These are phyloP conservation scores for Notodonta dromedarius DNA, from an alignment of 2,888 invertebrate species.

Conservation along the genomic window DNA sequence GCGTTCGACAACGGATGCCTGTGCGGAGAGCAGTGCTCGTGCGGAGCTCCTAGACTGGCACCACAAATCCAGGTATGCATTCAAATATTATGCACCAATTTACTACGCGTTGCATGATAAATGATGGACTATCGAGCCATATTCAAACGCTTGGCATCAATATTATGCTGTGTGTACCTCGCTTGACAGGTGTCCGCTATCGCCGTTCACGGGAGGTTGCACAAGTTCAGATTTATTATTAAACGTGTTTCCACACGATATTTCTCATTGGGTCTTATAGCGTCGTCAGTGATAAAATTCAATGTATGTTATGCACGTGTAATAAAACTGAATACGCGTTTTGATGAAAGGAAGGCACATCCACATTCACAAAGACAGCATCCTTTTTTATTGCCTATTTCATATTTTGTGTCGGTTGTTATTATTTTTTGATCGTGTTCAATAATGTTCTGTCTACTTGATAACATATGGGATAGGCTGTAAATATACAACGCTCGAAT, in stretches of 20 bases:
- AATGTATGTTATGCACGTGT: neutral
- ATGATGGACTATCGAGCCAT: neutral
- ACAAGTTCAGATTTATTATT: neutral
- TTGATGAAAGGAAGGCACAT: neutral
- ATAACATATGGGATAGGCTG: too few relatives aligned
- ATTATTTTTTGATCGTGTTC: neutral
- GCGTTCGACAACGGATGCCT: constrained; percentile 99
- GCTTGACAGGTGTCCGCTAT: constrained; percentile 1
- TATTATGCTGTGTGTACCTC: neutral
- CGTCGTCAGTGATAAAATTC: neutral
- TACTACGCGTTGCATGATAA: neutral
- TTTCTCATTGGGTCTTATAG: neutral
- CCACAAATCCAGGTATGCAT: constrained; percentile 75
- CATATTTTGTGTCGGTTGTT: neutral
- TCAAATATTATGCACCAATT: constrained; percentile 6
- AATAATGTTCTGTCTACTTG: neutral
- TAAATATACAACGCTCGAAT: neutral
- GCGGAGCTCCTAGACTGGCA: constrained; percentile 77
- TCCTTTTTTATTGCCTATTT: too few relatives aligned
- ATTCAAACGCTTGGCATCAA: constrained; percentile 8
- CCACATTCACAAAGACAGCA: too few relatives aligned
- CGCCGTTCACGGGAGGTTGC: neutral
- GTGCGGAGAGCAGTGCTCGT: constrained; percentile 91
- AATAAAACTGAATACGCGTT: neutral
- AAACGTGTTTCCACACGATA: constrained; percentile 3